These are phyloP conservation scores for Melinaea marsaeus DNA, from an alignment of 2,888 invertebrate genomes.

Conservation along the genomic window DNA sequence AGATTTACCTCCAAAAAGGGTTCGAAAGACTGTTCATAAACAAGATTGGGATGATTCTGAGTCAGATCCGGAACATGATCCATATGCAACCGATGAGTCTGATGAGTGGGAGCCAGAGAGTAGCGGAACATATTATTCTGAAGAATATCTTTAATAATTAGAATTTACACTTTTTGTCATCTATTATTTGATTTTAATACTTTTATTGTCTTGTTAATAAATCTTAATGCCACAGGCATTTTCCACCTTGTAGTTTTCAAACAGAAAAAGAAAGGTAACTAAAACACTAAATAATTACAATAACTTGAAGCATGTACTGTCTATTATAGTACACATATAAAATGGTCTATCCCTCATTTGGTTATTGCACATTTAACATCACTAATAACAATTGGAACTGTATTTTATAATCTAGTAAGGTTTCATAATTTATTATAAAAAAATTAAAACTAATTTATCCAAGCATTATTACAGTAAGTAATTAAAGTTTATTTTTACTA, in stretches of 20 bases:
- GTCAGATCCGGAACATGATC: slow-evolving; percentile 61
- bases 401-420: too few species aligned
- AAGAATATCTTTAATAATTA: slow-evolving; percentile 21
- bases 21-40: slow-evolving; percentile 42
- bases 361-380: too few species aligned
- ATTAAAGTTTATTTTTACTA: not conserved
- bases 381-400: too few species aligned
- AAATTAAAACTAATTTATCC: not conserved
- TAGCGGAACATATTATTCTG: slow-evolving; percentile 42
- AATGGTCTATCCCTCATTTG: too few species aligned
- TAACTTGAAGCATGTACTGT: too few species aligned
- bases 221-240: too few species aligned
- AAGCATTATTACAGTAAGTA: not conserved
- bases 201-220: too few species aligned
- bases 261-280: too few species aligned
- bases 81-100: slow-evolving; percentile 67
- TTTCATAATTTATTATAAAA: too few species aligned
- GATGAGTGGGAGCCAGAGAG: slow-evolving; percentile 70
- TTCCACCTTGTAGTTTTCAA: too few species aligned
- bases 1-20: slow-evolving; percentile 38
- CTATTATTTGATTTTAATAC: not conserved
- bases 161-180: not conserved
- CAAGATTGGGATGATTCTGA: slow-evolving; percentile 46
- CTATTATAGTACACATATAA: too few species aligned
- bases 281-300: too few species aligned